A percentile compares a stretch with the other conserved stretches of the same genome.
These are phyloP conservation scores for Colinus virginianus DNA, from an alignment of 2,113 vertebrate species.

Conservation along the genomic window DNA sequence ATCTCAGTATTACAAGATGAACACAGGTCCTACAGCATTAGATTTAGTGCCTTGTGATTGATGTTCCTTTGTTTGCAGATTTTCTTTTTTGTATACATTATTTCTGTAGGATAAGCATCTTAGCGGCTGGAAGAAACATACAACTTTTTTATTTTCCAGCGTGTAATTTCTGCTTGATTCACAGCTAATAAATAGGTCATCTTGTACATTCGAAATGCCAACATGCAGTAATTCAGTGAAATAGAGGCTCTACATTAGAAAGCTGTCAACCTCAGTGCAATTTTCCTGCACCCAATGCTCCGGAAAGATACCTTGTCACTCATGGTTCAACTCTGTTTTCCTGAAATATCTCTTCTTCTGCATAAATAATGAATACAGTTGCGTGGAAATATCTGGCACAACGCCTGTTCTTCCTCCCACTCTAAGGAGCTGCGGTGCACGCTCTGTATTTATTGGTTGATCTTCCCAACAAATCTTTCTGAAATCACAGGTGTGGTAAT, in stretches of 20 bases:
- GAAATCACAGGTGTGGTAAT: slow-evolving; percentile 49
- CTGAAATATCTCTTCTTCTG: slow-evolving; percentile 79
- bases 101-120: slow-evolving; percentile 55
- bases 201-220: slow-evolving; percentile 79
- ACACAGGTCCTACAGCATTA: background rate
- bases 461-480: slow-evolving; percentile 28
- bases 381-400: slow-evolving; percentile 65
- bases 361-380: slow-evolving; percentile 78
- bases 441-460: slow-evolving; percentile 48
- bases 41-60: slow-evolving; percentile 58
- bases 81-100: slow-evolving; percentile 42
- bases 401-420: slow-evolving; percentile 45
- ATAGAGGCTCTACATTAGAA: slow-evolving; percentile 74
- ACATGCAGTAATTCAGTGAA: slow-evolving; percentile 74
- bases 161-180: slow-evolving; percentile 79
- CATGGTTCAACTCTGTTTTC: slow-evolving; percentile 62
- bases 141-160: slow-evolving; percentile 66
- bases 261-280: slow-evolving; percentile 76
- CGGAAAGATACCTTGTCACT: slow-evolving; percentile 79
- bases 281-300: slow-evolving; percentile 70
- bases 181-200: slow-evolving; percentile 83
- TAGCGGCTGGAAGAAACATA: slow-evolving; percentile 66
- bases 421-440: slow-evolving; percentile 54
- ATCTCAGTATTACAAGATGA: slow-evolving; percentile 45
- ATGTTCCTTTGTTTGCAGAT: slow-evolving; percentile 58